Evolutionary conservation across 2,888 invertebrate genomes (phyloP).

Genomic region (Ophonus ardosiacus): DNA sequence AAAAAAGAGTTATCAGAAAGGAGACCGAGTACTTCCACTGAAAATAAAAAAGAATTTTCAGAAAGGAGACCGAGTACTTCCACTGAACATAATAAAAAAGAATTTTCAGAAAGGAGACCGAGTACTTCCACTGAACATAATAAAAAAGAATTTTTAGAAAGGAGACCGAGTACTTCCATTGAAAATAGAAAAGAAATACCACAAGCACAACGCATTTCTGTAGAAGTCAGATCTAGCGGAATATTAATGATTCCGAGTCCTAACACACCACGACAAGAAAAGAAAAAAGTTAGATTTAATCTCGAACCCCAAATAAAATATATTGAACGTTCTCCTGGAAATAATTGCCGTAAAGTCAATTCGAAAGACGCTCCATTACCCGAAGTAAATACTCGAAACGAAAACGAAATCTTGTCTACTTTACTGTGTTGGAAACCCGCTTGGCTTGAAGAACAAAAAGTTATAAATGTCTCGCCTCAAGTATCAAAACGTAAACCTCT

Average conservation of each 20-base stretch:
- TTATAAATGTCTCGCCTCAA: conserved; percentile 77
- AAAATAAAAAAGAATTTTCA: neutral
- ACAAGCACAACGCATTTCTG: conserved; percentile 63
- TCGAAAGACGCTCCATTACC: conserved; percentile 71
- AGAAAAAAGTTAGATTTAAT: conserved; percentile 69
- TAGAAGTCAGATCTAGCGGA: conserved; percentile 65
- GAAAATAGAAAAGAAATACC: neutral
- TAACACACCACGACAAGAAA: neutral
- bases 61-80: neutral
- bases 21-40: neutral
- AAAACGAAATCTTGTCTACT: conserved; percentile 77
- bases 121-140: neutral
- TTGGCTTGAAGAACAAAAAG: conserved; percentile 81
- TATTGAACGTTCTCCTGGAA: conserved; percentile 68
- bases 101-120: neutral
- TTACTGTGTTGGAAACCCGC: conserved; percentile 82
- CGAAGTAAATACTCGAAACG: neutral
- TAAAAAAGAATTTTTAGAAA: neutral
- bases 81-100: neutral
- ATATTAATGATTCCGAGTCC: neutral
- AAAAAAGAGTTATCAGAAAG: neutral
- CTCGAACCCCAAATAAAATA: conserved; percentile 63
- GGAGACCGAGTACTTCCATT: neutral
- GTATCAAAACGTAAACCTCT: conserved; percentile 76
- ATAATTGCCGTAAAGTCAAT: conserved; percentile 68